Conservation (phyloP, 2,888 invertebrate species). For the Megastigmus dorsalis region DNA sequence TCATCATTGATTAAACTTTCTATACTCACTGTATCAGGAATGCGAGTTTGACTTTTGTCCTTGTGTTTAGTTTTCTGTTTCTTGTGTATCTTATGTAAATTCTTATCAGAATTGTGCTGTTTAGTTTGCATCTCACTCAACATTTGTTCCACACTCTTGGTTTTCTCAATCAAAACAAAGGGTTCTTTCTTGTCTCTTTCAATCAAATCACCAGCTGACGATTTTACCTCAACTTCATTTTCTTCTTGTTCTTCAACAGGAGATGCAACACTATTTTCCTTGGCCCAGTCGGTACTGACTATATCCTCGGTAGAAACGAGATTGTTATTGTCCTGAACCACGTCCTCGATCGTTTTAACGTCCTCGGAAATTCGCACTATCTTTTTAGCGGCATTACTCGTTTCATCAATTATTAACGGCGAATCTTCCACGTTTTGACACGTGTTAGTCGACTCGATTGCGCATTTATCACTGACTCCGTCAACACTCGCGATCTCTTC, state of each 20-base stretch:
- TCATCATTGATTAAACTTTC: conserved; percentile 43
- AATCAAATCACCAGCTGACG: too few species aligned
- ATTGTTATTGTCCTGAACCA: too few species aligned
- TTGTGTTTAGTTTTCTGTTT: conserved; percentile 59
- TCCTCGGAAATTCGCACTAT: too few species aligned
- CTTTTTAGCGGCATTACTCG: too few species aligned
- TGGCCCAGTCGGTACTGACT: neutral
- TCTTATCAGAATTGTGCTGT: conserved; percentile 35
- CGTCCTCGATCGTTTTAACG: neutral
- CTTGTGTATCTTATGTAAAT: conserved; percentile 59
- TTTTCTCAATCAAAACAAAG: conserved; percentile 56
- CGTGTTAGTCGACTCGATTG: too few species aligned
- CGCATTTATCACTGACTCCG: neutral
- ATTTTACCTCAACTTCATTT: neutral
- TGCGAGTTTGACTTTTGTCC: conserved; percentile 5
- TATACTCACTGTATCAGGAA: neutral
- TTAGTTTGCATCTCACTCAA: conserved; percentile 19
- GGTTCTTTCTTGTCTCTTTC: conserved; percentile 53
- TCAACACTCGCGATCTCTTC: neutral
- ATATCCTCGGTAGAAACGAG: neutral
- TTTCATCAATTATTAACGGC: too few species aligned
- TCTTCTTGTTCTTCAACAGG: neutral
- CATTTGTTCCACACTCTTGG: conserved; percentile 52
- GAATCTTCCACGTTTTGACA: neutral
- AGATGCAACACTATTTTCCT: neutral